Evolutionary conservation across 2,113 vertebrate species (phyloP), one percentile per base, ranked within the genome.

Genomic region (Sapayoa aenigma): DNA sequence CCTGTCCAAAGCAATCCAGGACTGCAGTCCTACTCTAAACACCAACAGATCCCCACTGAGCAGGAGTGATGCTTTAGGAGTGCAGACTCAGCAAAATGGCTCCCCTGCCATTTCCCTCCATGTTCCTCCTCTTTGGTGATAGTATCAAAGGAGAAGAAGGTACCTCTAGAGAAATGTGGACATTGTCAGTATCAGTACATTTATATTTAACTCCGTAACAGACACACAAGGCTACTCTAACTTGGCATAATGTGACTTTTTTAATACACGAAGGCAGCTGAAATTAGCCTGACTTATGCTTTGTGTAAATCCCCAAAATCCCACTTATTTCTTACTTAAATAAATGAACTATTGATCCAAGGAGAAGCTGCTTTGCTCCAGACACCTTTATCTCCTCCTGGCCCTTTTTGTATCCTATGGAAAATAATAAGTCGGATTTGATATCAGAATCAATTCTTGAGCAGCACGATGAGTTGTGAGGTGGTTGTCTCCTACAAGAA

Each of bases 1-100:
- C 56, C 44, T 59, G 56, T 92, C 83, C 96, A 96, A 96, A 94
- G 72, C 63, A 86, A 83, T 44, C 52, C 76, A 84, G 73, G 60
- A 67, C 33, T 2, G 2, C 78, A 71, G 66, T 30, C 28, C 71
- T 78, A 83, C 62, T 93, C 81, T 76, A 87, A 97, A 96, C 80
- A 90, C 55, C 79, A 93, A 82, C 52, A 94, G 56, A 33, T 90
- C 47, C 91, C 87, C 42, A 42, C 55, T 11, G 85, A 90, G 88
- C 60, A 24, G 4, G 17, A 67, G 67, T 33, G 33, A 88, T 71
- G 58, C 50, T 63, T 69, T 31, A 77, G 65, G 31, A 93, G 47
- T 75, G 68, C 85, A 86, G 49, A 89, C 59, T 93, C 92, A 95
- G 93, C 92, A 94, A 41, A 90, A 74, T 18, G 33, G 37, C 12